phyloP scores from a whole-genome alignment of 2,797 vertebrate genomes.

The Erethizon dorsatum region DNA sequence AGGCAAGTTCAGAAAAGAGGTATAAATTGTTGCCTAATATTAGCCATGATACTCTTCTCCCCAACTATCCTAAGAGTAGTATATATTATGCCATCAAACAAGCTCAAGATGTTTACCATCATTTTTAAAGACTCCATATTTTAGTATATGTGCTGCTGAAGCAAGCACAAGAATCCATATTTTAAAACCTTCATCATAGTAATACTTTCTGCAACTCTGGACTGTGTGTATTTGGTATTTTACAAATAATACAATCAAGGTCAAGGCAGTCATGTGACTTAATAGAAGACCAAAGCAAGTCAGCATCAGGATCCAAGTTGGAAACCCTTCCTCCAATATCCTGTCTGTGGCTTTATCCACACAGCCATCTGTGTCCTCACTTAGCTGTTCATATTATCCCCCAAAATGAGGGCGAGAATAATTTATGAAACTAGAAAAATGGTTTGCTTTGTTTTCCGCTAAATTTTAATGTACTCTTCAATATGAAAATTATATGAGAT shows the following conservation, averaged over 20 bases:
- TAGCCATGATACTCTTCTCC: neutral
- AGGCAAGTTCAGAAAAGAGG: neutral
- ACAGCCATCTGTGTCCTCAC: neutral
- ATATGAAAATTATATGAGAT: neutral
- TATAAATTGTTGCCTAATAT: neutral
- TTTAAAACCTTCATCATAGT: neutral
- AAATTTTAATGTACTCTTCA: neutral
- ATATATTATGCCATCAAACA: neutral
- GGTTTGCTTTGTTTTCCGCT: neutral
- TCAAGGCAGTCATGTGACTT: neutral
- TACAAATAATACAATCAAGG: neutral
- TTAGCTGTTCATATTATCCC: neutral
- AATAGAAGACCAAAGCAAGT: neutral
- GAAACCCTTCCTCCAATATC: neutral
- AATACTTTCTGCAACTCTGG: neutral
- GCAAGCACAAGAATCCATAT: too few species aligned
- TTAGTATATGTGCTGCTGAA: neutral
- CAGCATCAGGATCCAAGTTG: neutral
- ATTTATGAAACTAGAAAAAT: neutral
- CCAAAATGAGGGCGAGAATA: neutral
- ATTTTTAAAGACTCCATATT: neutral
- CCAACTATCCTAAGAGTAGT: neutral
- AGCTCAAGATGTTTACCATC: neutral
- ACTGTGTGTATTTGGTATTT: neutral
- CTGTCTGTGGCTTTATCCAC: neutral